Percentiles rank a stretch among this genome's conserved stretches.
Conservation (phyloP, 2,113 vertebrate genomes). For the Ondatra zibethicus region DNA sequence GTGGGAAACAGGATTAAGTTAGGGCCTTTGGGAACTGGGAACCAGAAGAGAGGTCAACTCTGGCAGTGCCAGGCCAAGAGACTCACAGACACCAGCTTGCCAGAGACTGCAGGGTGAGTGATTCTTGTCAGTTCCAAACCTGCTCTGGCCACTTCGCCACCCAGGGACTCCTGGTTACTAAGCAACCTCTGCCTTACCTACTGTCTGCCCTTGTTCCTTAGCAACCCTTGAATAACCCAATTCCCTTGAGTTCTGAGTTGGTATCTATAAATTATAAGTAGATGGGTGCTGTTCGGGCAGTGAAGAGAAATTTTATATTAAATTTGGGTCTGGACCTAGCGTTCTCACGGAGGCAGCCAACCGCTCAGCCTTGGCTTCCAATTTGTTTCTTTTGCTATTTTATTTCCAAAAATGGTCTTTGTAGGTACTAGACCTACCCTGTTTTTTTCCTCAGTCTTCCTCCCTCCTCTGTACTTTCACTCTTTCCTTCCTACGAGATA, state of each 20-base stretch:
- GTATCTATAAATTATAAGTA: conserved; percentile 56
- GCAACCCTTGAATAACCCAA: conserved; percentile 76
- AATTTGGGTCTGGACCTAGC: neutral
- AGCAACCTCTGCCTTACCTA: conserved; percentile 74
- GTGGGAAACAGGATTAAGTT: neutral
- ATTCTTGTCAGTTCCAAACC: conserved; percentile 51
- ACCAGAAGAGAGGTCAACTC: neutral
- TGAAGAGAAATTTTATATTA: conserved; percentile 17
- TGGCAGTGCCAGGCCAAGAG: neutral
- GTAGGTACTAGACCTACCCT: neutral
- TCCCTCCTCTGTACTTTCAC: neutral
- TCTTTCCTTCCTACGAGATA: conserved; percentile 48
- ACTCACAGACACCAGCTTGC: neutral
- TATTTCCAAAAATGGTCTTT: conserved; percentile 48
- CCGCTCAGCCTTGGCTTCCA: neutral
- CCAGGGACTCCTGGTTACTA: conserved; percentile 73
- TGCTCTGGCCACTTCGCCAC: conserved; percentile 66
- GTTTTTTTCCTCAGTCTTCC: neutral
- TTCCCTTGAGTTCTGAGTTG: conserved; percentile 46
- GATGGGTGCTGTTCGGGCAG: conserved; percentile 58
- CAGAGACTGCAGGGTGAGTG: neutral
- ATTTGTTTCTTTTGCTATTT: neutral
- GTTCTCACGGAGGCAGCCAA: neutral
- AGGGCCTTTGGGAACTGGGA: neutral
- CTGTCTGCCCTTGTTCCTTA: conserved; percentile 76